A percentile compares a stretch with the other conserved stretches of the same genome.
Conservation (phyloP, 2,888 invertebrate species). For the Ernsta delagoae region DNA sequence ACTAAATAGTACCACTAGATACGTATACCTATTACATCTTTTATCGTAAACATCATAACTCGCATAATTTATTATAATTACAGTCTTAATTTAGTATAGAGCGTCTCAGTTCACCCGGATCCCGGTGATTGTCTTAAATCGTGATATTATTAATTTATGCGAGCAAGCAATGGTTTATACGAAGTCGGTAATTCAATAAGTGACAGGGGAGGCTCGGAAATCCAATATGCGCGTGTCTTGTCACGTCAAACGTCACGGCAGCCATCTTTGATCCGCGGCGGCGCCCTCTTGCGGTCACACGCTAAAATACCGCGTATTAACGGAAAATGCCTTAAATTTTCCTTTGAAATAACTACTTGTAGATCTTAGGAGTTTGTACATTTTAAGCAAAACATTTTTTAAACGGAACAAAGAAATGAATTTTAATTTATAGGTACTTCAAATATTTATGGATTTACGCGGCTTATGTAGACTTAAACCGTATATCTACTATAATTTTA, state of each 20-base stretch:
- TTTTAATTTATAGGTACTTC: no score
- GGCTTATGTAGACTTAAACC: no score
- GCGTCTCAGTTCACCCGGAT: neutral
- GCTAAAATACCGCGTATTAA: conserved; percentile 28
- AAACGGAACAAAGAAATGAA: no score
- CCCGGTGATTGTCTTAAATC: conserved; percentile 5
- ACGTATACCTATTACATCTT: no score
- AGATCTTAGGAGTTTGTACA: neutral
- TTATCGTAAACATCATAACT: neutral
- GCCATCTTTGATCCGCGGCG: conserved; percentile 43
- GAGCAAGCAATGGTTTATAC: conserved; percentile 21
- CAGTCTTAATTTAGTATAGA: neutral
- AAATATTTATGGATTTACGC: no score
- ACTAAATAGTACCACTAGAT: no score
- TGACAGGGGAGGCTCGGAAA: conserved; percentile 55
- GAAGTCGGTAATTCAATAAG: conserved; percentile 44
- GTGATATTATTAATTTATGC: conserved; percentile 29
- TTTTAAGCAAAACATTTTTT: neutral
- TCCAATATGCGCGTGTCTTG: conserved; percentile 60
- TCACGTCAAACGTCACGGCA: conserved; percentile 49
- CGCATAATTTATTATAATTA: neutral
- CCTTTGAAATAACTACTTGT: neutral
- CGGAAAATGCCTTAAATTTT: conserved; percentile 17
- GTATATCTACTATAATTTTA: no score
- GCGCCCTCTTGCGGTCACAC: conserved; percentile 44